A percentile compares a stretch with the other conserved stretches of the same genome.
These are phyloP conservation scores for Ctena decussata DNA, from an alignment of 2,888 invertebrate species.

Conservation along the genomic window DNA sequence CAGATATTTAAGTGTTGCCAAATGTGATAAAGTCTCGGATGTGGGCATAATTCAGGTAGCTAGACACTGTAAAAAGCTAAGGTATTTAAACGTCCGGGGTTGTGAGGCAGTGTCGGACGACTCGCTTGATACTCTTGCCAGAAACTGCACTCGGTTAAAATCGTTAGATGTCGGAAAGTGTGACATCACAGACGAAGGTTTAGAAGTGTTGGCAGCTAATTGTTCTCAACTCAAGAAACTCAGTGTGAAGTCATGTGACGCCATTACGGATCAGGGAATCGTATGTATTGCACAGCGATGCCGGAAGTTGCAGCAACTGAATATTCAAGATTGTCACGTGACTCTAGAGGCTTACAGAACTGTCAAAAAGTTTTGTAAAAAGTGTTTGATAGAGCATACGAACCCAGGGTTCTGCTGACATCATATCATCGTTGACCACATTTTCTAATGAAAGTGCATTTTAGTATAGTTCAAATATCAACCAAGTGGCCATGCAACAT, in stretches of 20 bases:
- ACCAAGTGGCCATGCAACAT: too few relatives aligned
- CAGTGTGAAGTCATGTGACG: constrained; percentile 96
- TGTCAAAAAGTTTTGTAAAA: constrained; percentile 96
- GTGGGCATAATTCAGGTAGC: constrained; percentile 96
- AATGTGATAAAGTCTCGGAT: constrained; percentile 95
- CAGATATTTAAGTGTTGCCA: constrained; percentile 96
- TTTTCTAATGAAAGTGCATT: not conserved
- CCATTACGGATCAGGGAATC: constrained; percentile 95
- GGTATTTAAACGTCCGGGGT: constrained; percentile 95
- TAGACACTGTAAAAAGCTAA: constrained; percentile 94
- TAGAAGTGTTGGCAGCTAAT: constrained; percentile 93
- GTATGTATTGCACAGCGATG: constrained; percentile 96
- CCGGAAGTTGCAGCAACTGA: constrained; percentile 95
- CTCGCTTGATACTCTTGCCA: constrained; percentile 94
- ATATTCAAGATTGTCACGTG: constrained; percentile 97
- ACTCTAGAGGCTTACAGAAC: constrained; percentile 96
- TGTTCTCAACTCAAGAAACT: constrained; percentile 95
- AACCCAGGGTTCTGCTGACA: constrained; percentile 93
- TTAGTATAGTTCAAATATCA: not conserved
- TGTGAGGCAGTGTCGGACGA: constrained; percentile 98
- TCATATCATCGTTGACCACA: not conserved
- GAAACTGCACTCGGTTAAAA: constrained; percentile 94
- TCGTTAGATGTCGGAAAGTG: constrained; percentile 97
- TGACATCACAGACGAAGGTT: constrained; percentile 96
- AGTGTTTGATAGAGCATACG: constrained; percentile 97